Base-by-base conservation (phyloP, 1,140 invertebrate genomes). In the Psix sp. region DNA sequence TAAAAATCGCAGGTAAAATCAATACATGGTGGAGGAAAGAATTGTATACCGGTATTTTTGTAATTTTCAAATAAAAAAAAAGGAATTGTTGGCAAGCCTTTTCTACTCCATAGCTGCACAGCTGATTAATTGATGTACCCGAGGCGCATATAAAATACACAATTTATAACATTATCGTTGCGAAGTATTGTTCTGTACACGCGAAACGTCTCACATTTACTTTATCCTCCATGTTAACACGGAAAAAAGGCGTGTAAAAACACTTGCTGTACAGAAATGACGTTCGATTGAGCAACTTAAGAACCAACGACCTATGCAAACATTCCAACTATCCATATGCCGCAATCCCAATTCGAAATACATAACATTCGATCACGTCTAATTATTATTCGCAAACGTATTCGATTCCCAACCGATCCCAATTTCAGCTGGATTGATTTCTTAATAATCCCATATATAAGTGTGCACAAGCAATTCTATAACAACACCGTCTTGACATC, bases 201-300 rank as follows among this genome's bases (percentile, higher is more conserved):
- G 35, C 24, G 16, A 14, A 17, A 24, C 45, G 33, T 46, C 43
- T 59, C 21, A 35, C 18, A 35, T 24, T 36, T 26, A 46, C 38
- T 59, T 59, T 59, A 48, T 59, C 35, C 48, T 33, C 9, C 7
- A 9, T 40, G 31, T 48, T 60, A 60, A 60, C 43, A 48, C 5
- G 13, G 2, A 48, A 60, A 38, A 59, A 45, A 20, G 3, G 24
- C 17, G 42, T 18, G 33, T 4, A 46, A 59, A 57, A 46, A 29
- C 7, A 59, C 42, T 39, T 1, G 21, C 24, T 15, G 18, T 40
- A 24, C 21, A 20, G 31, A 35, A 40, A 48, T 36, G 26, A 48
- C n/a, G 35, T 48, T n/a, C 33, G 56, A 39, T 60, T 60, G 43
- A 15, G 43, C 16, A 60, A 60, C 5, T 14, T 11, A 6, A 36